Evolutionary conservation across 2,113 vertebrate genomes (phyloP), one percentile per base, ranked within the genome.

Genomic region (Etia nguti): DNA sequence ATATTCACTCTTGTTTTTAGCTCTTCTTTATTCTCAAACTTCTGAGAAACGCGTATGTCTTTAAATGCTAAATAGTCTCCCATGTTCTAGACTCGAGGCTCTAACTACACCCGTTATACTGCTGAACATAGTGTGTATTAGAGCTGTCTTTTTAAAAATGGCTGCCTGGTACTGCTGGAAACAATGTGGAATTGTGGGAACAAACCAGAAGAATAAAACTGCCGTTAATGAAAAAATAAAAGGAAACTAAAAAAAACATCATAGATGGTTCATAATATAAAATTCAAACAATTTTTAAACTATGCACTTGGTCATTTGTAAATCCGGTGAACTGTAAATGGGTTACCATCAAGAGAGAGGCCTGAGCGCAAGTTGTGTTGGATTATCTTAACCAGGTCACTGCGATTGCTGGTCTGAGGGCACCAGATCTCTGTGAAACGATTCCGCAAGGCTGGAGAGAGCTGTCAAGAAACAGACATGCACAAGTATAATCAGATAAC

Each of bases 381-480:
- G 81, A 99, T 96, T 87, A 99, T 98, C 93, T 98, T 97, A 77
- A 98, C 87, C 91, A 99, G 95, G 95, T 99, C 98, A n/a, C 94
- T 90, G 13, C 96, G 97, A 55, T 91, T 95, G 91, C 97, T 98
- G 90, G 94, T 97, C 85, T 98, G 98, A 8, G 98, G 98, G 89
- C 98, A 99, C 99, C 99, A 99, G 94, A 99, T 97, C 95, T 99
- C 99, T 4, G 99, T 99, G 93, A 99, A 99, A 29, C 98, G 96
- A 94, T 99, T 99, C 91, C 98, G 96, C 80, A 99, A 95, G 0
- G 99, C 99, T 75, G 98, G 99, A 52, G 99, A 99, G 7, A 99
- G 97, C 99, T 99, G 93, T 29, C 85, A 88, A 85, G 5, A 92
- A 77, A 85, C 4, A 90, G 1, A 83, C 1, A 10, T 6, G 10